Evolutionary conservation across 1,140 invertebrate genomes (phyloP), one percentile per base, ranked within the genome.

Genomic region (Drosophila tani): DNA sequence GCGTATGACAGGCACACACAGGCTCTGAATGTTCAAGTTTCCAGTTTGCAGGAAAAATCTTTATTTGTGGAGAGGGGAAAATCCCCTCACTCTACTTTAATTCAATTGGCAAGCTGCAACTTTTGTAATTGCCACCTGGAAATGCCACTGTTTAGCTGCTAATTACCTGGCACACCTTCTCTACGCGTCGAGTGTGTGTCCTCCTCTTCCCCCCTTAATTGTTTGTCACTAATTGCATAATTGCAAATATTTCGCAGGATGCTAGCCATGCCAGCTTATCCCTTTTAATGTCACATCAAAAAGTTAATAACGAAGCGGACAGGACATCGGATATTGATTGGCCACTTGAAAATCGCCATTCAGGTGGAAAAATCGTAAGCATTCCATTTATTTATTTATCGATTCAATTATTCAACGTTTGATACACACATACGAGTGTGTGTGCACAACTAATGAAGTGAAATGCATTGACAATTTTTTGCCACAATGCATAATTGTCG

Each of bases 151-250:
- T 38, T 32, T 5, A 50, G 4, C 15, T 43, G 41, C 46, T 73
- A 74, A 74, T 71, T 73, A 47, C 58, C 32, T 11, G 21, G 2
- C 49, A 19, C 40, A 35, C 51, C 45, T 24, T 6, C 14, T 7
- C 19, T n/a, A 24, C 21, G 3, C 21, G 21, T 24, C 3, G 21
- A 3, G 21, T 24, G 21, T 24, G 21, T 24, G 21, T 24, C 3
- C 21, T 29, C 21, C 32, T n/a, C 17, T 1, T 35, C 1, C 17
- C n/a, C 29, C 9, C 55, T 47, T 68, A 65, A 66, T 68, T 43
- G 64, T 38, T 40, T 43, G 32, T 32, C 50, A 43, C 24, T 65
- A 75, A 65, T 75, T 75, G 70, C 59, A 75, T 75, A 75, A 75
- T 75, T 56, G 70, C 43, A 49, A 50, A 40, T 41, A 50, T 64